Conservation (phyloP, 2,888 invertebrate species). For the Orgyia antiqua region DNA sequence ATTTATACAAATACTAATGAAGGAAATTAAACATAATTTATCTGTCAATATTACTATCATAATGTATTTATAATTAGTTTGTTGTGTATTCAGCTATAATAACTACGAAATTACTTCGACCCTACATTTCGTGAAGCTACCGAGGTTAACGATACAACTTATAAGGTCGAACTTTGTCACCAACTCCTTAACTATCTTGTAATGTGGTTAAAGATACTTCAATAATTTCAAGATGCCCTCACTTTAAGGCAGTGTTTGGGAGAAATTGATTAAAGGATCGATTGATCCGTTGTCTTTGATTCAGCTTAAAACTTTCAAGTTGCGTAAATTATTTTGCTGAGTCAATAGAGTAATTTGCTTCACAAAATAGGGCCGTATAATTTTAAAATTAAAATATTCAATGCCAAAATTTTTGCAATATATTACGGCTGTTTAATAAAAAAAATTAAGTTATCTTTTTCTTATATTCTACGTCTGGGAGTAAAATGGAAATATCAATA, state of each 20-base stretch:
- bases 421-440: too few relatives aligned
- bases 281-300: constrained; percentile 24
- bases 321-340: neutral
- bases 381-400: too few relatives aligned
- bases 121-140: constrained; percentile 28
- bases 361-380: too few relatives aligned
- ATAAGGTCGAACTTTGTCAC: constrained; percentile 34
- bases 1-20: too few relatives aligned
- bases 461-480: too few relatives aligned
- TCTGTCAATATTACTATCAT: too few relatives aligned
- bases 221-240: constrained; percentile 28
- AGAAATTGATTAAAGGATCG: constrained; percentile 26
- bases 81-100: neutral
- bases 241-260: constrained; percentile 25
- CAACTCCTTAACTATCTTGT: constrained; percentile 43
- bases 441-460: too few relatives aligned
- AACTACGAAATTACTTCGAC: constrained; percentile 7
- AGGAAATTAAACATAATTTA: too few relatives aligned
- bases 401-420: too few relatives aligned
- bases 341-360: neutral
- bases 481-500: too few relatives aligned
- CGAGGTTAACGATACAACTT: constrained; percentile 49
- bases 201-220: constrained; percentile 38
- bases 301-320: constrained; percentile 12
- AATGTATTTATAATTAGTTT: neutral